A percentile compares a stretch with the other conserved stretches of the same genome.
Evolutionary conservation across 2,888 invertebrate species (phyloP).

Genomic region (Itoplectis maculator): DNA sequence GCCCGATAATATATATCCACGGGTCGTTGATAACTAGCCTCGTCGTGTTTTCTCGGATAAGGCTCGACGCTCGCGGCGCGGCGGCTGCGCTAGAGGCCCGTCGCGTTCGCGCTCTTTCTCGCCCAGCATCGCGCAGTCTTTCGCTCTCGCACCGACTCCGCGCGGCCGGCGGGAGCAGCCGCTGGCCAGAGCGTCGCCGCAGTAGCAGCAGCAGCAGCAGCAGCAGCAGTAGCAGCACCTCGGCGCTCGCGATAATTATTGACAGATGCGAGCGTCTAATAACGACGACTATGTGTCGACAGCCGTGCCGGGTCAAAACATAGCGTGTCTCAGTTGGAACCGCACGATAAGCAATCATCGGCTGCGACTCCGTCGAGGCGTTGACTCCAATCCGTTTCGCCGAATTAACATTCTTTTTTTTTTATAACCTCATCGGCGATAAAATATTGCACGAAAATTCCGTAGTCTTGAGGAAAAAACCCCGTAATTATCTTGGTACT

Average conservation of each 20-base stretch:
- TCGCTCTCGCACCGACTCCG: conserved; percentile 31
- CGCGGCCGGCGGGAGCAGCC: conserved; percentile 31
- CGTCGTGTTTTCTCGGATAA: conserved; percentile 65
- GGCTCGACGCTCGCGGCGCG: conserved; percentile 26
- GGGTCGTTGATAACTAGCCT: conserved; percentile 67
- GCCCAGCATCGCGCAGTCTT: neutral
- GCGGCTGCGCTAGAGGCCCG: no score
- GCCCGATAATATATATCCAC: conserved; percentile 59
- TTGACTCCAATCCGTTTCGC: conserved; percentile 41
- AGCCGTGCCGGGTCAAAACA: conserved; percentile 54
- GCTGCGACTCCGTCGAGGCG: conserved; percentile 43
- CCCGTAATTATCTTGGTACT: no score
- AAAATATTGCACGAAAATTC: neutral
- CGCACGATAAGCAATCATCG: conserved; percentile 46
- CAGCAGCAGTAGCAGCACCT: conserved; percentile 3
- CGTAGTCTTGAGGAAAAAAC: no score
- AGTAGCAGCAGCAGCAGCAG: neutral
- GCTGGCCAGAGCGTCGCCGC: conserved; percentile 15
- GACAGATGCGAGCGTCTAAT: conserved; percentile 62
- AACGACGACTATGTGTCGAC: conserved; percentile 31
- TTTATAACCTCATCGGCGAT: neutral
- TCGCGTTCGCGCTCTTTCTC: neutral
- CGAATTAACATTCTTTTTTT: neutral
- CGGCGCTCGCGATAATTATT: conserved; percentile 58
- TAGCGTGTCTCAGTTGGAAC: conserved; percentile 46